These are phyloP conservation scores for Lepus americanus DNA, from an alignment of 2,113 vertebrate genomes.

Conservation along the genomic window DNA sequence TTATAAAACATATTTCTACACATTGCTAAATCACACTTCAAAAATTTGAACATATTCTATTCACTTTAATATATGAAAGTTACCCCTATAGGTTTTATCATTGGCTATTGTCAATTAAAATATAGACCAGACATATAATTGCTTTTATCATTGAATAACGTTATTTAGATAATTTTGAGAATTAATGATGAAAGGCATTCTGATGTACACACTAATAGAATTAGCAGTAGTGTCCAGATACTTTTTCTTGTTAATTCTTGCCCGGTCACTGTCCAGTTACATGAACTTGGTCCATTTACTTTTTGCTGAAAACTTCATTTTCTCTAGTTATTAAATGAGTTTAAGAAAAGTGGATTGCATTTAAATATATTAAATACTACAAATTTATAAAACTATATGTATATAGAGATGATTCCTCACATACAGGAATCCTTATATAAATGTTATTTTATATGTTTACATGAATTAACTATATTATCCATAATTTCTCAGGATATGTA, in stretches of 20 bases:
- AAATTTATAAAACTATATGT: neutral
- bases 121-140: neutral
- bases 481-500: neutral
- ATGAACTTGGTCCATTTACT: neutral
- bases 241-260: neutral
- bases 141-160: neutral
- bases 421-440: neutral
- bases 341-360: neutral
- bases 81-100: neutral
- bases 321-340: accelerated
- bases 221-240: neutral
- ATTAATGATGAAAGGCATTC: neutral
- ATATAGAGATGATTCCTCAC: neutral
- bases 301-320: neutral
- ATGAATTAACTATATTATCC: neutral
- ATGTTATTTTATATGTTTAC: neutral
- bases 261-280: neutral
- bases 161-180: neutral
- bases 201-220: neutral
- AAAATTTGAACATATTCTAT: neutral
- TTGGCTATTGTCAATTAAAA: neutral
- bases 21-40: neutral
- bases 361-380: neutral
- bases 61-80: neutral
- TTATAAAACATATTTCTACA: neutral